phyloP scores from a whole-genome alignment of 2,113 vertebrate genomes.

The Gila orcuttii region DNA sequence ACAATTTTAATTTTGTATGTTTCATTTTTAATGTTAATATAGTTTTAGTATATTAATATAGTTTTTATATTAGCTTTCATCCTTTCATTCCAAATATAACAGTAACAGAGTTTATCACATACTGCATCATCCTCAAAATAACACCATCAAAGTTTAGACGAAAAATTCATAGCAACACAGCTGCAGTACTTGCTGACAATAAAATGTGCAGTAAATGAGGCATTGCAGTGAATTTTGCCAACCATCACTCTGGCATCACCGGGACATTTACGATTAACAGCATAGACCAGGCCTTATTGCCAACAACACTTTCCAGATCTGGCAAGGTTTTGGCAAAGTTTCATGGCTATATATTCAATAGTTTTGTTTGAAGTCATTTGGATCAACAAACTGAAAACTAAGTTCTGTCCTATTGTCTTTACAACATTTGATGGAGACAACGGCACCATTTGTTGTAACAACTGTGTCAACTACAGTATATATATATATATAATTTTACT shows the following conservation, averaged over 20 bases:
- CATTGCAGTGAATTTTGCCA: not conserved
- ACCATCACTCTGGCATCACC: not conserved
- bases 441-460: not conserved
- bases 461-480: not conserved
- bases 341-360: not conserved
- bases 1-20: no score
- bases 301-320: not conserved
- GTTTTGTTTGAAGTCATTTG: not conserved
- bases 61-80: not conserved
- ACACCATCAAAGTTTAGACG: not conserved
- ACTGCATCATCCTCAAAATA: not conserved
- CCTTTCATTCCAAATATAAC: not conserved
- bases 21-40: not conserved
- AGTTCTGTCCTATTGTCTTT: not conserved
- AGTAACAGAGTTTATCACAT: not conserved
- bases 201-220: not conserved
- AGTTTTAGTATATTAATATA: no score
- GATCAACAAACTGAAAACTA: not conserved
- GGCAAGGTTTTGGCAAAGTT: not conserved
- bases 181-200: not conserved
- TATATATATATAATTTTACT: not conserved
- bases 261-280: not conserved
- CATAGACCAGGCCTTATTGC: not conserved
- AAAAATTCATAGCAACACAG: constrained; percentile 16
- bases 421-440: not conserved